phyloP scores from a whole-genome alignment of 2,888 invertebrate species.

The Zaprionus bogoriensis region DNA sequence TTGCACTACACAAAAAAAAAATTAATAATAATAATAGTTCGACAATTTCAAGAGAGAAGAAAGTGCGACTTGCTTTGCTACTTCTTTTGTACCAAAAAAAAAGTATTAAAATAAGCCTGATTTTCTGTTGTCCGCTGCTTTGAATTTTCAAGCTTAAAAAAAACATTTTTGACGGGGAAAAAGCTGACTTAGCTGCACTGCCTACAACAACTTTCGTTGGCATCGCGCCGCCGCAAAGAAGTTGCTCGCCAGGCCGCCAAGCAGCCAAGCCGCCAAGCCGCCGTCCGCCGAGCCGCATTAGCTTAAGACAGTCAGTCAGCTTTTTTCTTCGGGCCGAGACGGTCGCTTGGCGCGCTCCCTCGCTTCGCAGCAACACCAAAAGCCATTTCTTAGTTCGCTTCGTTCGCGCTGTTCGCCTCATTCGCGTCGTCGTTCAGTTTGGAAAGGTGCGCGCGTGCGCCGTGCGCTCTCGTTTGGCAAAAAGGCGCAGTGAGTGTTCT shows the following conservation, averaged over 20 bases:
- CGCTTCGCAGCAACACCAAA: neutral
- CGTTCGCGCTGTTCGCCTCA: neutral
- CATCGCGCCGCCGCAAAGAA: conserved; percentile 46
- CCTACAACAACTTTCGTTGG: conserved; percentile 70
- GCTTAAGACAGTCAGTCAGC: conserved; percentile 64
- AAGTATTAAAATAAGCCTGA: no score
- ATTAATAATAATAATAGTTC: no score
- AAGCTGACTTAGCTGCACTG: no score
- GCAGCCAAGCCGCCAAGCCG: conserved; percentile 5
- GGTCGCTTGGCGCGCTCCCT: conserved; percentile 40
- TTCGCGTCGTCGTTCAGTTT: neutral
- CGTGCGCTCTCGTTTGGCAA: conserved; percentile 39
- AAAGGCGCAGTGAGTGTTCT: conserved; percentile 61
- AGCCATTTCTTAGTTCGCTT: neutral
- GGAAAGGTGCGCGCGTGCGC: conserved; percentile 49
- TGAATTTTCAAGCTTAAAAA: no score
- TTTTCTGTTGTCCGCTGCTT: no score
- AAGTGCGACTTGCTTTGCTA: no score
- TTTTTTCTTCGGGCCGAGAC: conserved; percentile 53
- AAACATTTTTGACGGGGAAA: no score
- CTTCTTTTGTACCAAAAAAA: no score
- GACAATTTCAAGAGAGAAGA: no score
- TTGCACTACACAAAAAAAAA: no score
- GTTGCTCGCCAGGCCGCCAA: conserved; percentile 28
- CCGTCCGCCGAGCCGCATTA: neutral